phyloP scores from a whole-genome alignment of 2,113 vertebrate species.

The Baryphthengus martii region DNA sequence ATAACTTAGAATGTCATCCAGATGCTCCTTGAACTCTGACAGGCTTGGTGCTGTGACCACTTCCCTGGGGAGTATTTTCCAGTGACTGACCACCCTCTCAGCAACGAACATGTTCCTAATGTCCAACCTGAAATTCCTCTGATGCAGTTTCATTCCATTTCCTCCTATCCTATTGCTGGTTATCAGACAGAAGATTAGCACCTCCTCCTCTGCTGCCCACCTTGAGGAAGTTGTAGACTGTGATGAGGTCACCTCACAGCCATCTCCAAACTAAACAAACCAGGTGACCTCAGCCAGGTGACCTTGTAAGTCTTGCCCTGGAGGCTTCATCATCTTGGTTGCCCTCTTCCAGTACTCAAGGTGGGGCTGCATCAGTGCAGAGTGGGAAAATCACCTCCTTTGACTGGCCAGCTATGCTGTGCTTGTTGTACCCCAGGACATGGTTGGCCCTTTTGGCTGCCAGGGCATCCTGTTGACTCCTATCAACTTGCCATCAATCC shows the following conservation, averaged over 20 bases:
- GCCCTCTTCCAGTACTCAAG: background rate
- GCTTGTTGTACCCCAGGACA: too few species aligned
- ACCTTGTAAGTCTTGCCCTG: background rate
- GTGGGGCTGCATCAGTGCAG: background rate
- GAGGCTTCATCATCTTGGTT: background rate
- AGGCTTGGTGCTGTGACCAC: fast-evolving
- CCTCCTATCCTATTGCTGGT: fast-evolving
- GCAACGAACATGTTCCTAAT: background rate
- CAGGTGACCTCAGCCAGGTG: background rate
- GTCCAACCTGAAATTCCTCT: background rate
- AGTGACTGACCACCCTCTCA: background rate
- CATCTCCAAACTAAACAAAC: background rate
- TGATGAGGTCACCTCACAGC: fast-evolving
- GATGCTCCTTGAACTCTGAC: background rate
- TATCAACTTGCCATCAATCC: too few species aligned
- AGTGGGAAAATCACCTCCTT: too few species aligned
- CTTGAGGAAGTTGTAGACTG: background rate
- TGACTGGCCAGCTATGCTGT: too few species aligned
- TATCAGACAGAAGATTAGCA: background rate
- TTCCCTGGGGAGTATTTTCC: background rate
- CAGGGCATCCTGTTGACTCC: too few species aligned
- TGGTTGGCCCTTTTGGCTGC: too few species aligned
- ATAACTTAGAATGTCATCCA: background rate
- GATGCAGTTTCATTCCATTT: background rate
- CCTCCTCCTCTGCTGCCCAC: fast-evolving